These are phyloP conservation scores for Watersipora subatra DNA, from an alignment of 1,140 invertebrate genomes.

Conservation along the genomic window DNA sequence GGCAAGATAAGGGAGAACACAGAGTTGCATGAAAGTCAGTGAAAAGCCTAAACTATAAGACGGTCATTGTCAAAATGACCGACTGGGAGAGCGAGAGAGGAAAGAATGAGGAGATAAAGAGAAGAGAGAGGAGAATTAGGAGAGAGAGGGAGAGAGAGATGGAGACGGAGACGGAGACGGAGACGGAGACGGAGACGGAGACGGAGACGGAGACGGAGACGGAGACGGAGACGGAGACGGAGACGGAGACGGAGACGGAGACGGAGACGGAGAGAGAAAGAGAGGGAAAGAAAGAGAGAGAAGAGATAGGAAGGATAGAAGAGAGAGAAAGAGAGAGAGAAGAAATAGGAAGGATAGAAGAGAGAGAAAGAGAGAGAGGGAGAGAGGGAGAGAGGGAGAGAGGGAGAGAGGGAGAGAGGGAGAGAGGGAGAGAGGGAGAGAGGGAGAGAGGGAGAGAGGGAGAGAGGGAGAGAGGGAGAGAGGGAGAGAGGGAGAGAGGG, in stretches of 20 bases:
- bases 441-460: too few relatives aligned
- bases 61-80: too few relatives aligned
- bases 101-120: too few relatives aligned
- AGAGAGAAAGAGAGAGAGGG: not conserved
- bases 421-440: too few relatives aligned
- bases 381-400: too few relatives aligned
- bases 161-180: not conserved
- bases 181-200: not conserved
- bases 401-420: too few relatives aligned
- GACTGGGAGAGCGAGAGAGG: too few relatives aligned
- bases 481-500: too few relatives aligned
- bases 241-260: not conserved
- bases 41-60: too few relatives aligned
- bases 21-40: too few relatives aligned
- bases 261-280: not conserved
- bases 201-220: not conserved
- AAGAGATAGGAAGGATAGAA: not conserved
- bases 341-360: not conserved
- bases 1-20: too few relatives aligned
- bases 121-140: not conserved
- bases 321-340: not conserved
- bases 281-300: not conserved
- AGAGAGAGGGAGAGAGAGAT: not conserved
- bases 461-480: too few relatives aligned
- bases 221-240: not conserved